These are phyloP conservation scores for Neostethus bicornis DNA, from an alignment of 2,797 vertebrate species.

Conservation along the genomic window DNA sequence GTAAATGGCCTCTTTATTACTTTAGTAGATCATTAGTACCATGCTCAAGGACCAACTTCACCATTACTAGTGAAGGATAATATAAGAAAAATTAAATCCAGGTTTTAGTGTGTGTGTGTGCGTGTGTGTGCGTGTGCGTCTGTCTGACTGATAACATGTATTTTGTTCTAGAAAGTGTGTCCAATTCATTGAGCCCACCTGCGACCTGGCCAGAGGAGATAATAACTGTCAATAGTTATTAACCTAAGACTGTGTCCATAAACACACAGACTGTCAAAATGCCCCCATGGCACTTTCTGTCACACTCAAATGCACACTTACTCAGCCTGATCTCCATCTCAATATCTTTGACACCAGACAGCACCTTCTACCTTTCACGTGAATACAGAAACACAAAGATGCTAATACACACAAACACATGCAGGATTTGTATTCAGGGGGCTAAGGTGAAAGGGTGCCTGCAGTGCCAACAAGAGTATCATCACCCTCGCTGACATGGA, in stretches of 20 bases:
- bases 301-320: conserved; percentile 52
- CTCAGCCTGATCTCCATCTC: conserved; percentile 39
- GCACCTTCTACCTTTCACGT: conserved; percentile 10
- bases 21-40: conserved; percentile 31
- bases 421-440: conserved; percentile 62
- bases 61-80: background rate
- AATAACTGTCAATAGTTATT: conserved; percentile 81
- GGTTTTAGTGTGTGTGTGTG: background rate
- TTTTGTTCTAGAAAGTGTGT: conserved; percentile 47
- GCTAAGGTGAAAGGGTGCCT: conserved; percentile 51
- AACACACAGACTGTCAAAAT: conserved; percentile 19
- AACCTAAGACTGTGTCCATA: conserved; percentile 60
- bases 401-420: conserved; percentile 34
- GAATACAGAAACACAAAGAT: conserved; percentile 51
- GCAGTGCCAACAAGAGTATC: conserved; percentile 54
- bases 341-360: conserved; percentile 38
- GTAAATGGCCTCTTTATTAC: conserved; percentile 32
- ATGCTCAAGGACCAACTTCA: conserved; percentile 40
- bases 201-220: conserved; percentile 74
- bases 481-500: conserved; percentile 13
- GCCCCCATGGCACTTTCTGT: conserved; percentile 29
- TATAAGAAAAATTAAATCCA: background rate
- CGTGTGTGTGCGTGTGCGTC: background rate
- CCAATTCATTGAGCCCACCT: conserved; percentile 74
- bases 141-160: background rate